Conservation (phyloP, 2,113 vertebrate species). For the Alaudala cheleensis region DNA sequence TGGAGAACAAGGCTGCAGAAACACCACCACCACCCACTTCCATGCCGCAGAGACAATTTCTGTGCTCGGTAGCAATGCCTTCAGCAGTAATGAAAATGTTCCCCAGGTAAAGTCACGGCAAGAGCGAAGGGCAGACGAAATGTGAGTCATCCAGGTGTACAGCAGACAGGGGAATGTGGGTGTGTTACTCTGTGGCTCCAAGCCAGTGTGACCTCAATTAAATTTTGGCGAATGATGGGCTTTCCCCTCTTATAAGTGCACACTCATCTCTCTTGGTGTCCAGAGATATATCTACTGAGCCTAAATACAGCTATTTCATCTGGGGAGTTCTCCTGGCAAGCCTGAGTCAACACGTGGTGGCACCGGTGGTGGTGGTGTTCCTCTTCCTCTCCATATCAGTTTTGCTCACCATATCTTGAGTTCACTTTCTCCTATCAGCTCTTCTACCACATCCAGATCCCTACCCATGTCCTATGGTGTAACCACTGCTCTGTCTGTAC, state of each 20-base stretch:
- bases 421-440: neutral
- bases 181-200: slow-evolving; percentile 28
- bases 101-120: neutral
- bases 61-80: neutral
- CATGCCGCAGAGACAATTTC: neutral
- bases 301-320: neutral
- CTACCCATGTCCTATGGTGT: neutral
- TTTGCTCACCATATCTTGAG: neutral
- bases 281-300: neutral
- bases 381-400: neutral
- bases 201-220: slow-evolving; percentile 48
- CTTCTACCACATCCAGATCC: neutral
- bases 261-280: neutral
- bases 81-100: neutral
- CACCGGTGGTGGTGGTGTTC: accelerated
- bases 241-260: neutral
- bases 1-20: neutral
- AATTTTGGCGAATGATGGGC: slow-evolving; percentile 24
- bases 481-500: neutral
- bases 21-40: neutral
- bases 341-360: accelerated
- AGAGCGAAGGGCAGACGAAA: neutral
- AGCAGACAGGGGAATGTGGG: slow-evolving; percentile 38
- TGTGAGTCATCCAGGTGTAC: neutral
- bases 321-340: neutral